Evolutionary conservation across 2,888 invertebrate genomes (phyloP).

Genomic region (Hemicrepidius hirtus): DNA sequence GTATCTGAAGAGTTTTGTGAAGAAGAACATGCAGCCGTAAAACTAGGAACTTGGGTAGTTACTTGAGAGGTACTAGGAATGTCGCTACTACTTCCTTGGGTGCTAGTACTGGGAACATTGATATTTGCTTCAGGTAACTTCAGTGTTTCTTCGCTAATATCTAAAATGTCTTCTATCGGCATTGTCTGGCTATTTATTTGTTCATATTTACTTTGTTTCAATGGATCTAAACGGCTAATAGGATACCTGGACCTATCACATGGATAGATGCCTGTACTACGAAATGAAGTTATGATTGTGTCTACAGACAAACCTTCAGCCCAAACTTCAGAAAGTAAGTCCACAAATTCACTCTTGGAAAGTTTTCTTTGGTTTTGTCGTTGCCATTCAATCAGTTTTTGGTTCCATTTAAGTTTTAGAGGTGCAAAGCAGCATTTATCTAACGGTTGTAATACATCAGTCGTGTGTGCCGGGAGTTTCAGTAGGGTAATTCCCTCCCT

Average conservation of each 20-base stretch:
- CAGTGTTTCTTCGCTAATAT: not conserved
- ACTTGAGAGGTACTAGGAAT: too few species aligned
- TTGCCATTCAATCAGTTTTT: not conserved
- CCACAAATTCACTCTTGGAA: not conserved
- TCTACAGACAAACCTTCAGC: not conserved
- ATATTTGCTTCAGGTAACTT: not conserved
- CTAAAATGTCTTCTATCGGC: not conserved
- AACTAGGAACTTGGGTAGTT: not conserved
- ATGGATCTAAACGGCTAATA: not conserved
- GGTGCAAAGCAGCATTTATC: not conserved
- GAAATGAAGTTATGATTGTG: not conserved
- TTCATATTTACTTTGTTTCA: too few species aligned
- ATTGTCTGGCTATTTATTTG: too few species aligned
- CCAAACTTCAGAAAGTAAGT: not conserved
- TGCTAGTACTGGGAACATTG: too few species aligned
- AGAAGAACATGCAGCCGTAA: not conserved
- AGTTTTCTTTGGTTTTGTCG: not conserved
- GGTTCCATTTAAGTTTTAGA: not conserved
- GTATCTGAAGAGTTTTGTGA: too few species aligned
- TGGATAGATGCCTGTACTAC: not conserved
- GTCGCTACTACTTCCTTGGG: too few species aligned
- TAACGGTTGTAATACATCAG: slow-evolving; percentile 17
- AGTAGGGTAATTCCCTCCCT: slow-evolving; percentile 15
- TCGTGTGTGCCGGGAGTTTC: slow-evolving; percentile 32
- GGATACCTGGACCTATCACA: not conserved